A percentile compares a stretch with the other conserved stretches of the same genome.
These are phyloP conservation scores for Remorina albescens DNA, from an alignment of 2,797 vertebrate genomes.

Conservation along the genomic window DNA sequence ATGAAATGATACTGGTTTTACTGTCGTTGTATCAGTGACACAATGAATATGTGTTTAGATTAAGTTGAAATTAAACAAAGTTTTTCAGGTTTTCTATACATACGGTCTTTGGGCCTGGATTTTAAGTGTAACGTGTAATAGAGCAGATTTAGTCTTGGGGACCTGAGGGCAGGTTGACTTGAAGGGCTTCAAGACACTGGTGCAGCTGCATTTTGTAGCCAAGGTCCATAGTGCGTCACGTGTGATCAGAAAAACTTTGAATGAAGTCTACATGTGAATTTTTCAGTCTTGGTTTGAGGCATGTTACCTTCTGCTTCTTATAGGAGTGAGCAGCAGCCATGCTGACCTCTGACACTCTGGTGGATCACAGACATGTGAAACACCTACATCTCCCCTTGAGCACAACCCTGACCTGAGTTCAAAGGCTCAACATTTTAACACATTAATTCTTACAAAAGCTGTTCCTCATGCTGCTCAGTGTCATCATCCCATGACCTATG, in stretches of 20 bases:
- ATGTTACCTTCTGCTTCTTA: constrained; percentile 3
- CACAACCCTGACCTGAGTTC: constrained; percentile 36
- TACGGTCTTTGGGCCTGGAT: not conserved
- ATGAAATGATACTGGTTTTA: too few relatives aligned
- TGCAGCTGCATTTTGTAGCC: not conserved
- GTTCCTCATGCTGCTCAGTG: constrained; percentile 1
- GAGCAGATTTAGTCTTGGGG: constrained; percentile 3
- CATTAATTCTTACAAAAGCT: constrained; percentile 18
- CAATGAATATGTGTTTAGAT: not conserved
- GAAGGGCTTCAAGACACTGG: not conserved
- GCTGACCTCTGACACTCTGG: constrained; percentile 22
- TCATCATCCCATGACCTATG: constrained; percentile 12
- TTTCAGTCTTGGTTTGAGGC: constrained; percentile 10
- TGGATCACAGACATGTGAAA: constrained; percentile 31
- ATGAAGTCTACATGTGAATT: constrained; percentile 9
- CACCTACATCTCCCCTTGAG: constrained; percentile 13
- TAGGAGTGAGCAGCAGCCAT: constrained; percentile 8
- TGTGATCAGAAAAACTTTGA: not conserved
- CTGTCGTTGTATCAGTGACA: not conserved
- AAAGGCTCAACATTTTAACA: constrained; percentile 31
- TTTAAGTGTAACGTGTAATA: constrained; percentile 6
- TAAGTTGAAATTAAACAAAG: not conserved
- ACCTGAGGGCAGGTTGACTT: not conserved
- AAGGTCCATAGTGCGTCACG: not conserved
- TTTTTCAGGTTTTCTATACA: not conserved